Conservation (phyloP, 1,140 invertebrate species). For the Scaptomyza pallida region DNA sequence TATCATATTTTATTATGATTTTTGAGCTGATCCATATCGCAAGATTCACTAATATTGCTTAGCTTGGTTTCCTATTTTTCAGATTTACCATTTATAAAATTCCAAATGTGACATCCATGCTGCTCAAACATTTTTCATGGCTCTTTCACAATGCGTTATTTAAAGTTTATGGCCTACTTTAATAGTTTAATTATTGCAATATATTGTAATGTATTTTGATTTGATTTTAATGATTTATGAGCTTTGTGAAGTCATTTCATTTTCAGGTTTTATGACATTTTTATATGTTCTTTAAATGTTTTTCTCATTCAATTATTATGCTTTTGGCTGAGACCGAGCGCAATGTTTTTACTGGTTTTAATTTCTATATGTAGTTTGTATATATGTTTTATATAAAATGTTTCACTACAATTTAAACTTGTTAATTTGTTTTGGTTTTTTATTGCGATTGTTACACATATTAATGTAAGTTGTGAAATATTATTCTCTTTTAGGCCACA, state of each 20-base stretch:
- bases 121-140: not conserved
- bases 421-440: constrained; percentile 25
- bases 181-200: constrained; percentile 11
- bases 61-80: not conserved
- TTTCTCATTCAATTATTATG: constrained; percentile 31
- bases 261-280: constrained; percentile 12
- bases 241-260: not conserved
- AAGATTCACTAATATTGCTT: constrained; percentile 30
- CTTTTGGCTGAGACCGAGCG: too few relatives aligned
- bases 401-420: constrained; percentile 39
- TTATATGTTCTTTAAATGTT: constrained; percentile 17
- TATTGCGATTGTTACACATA: constrained; percentile 24
- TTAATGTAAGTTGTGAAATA: constrained; percentile 16
- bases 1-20: constrained; percentile 1
- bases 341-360: too few relatives aligned
- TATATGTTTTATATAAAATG: constrained; percentile 9
- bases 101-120: not conserved
- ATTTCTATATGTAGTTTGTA: too few relatives aligned
- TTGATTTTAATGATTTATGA: constrained; percentile 19
- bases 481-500: constrained; percentile 31
- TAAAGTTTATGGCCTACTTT: constrained; percentile 17
- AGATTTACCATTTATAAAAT: not conserved
- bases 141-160: not conserved
- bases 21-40: constrained; percentile 34
- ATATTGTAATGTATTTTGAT: constrained; percentile 34